phyloP scores from a whole-genome alignment of 2,888 invertebrate genomes.

The Brenthis ino region DNA sequence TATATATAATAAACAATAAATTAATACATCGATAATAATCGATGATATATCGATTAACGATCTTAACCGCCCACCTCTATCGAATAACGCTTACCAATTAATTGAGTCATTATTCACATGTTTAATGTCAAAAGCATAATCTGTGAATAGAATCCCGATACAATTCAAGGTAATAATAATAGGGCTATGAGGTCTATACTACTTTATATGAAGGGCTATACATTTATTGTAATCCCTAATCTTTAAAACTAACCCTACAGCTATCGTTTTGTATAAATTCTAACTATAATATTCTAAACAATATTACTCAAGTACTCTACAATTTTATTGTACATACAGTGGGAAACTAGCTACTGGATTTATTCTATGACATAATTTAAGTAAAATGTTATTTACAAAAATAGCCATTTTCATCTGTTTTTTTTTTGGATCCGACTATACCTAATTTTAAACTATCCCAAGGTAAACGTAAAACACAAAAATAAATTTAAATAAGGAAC shows the following conservation, averaged over 20 bases:
- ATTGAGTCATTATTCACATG: background rate
- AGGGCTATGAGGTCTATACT: constrained; percentile 65
- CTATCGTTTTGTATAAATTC: constrained; percentile 80
- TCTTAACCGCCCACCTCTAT: background rate
- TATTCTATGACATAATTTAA: constrained; percentile 78
- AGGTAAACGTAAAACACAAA: constrained; percentile 44
- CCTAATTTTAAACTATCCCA: constrained; percentile 56
- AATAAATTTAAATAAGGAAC: constrained; percentile 47
- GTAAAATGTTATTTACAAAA: constrained; percentile 80
- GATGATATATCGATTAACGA: too few species aligned
- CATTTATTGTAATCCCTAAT: constrained; percentile 67
- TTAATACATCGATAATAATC: too few species aligned
- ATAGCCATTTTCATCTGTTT: constrained; percentile 72
- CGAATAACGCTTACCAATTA: background rate
- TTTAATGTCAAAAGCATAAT: background rate
- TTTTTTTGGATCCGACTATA: constrained; percentile 61
- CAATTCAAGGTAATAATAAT: constrained; percentile 54
- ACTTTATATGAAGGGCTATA: constrained; percentile 65
- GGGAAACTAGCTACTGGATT: constrained; percentile 78
- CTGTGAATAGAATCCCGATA: background rate
- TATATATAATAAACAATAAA: too few species aligned
- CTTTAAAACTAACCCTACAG: constrained; percentile 69
- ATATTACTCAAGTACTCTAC: constrained; percentile 70
- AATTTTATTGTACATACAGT: constrained; percentile 75
- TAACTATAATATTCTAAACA: constrained; percentile 69